Base-by-base conservation (phyloP, 2,888 invertebrate species). In the Hyposoter didymator region DNA sequence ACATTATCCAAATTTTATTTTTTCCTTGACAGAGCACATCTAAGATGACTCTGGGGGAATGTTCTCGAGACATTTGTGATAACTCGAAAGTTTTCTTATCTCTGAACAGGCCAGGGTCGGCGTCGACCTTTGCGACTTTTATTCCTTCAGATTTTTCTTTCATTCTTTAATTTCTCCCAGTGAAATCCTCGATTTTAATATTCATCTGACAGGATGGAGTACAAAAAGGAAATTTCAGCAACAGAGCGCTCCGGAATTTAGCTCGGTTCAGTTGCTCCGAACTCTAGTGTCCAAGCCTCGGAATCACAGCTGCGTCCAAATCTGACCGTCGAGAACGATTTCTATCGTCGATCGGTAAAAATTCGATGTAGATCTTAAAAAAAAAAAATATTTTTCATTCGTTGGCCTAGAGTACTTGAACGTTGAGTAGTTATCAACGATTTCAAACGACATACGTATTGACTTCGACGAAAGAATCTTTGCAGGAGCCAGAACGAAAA, bases 81-180 rank as follows among this genome's bases (percentile, higher is more conserved):
- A 52, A 73, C 73, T 70, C 45, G 35, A 39, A 78, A 84, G 49
- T 84, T 84, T 78, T 59, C 76, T 59, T 49, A 69, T 69, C 45
- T 69, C 8, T 4, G 49, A 19, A 59, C 59, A n/a, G 39, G 2
- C 32, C 35, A 17, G 35, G n/a, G 19, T 55, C 35, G 17, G 7
- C 69, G 8, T 14, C 49, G 49, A 49, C 17, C 35, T 8, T 19
- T 7, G 12, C 39, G 14, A 55, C 10, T 5, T 72, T 55, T 39
- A 39, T 52, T 55, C 55, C 7, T 39, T 19, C 12, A 12, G 19
- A 52, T 55, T 55, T 22, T 55, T 55, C 12, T 19, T 72, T 28
- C 19, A n/a, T n/a, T n/a, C n/a, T n/a, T n/a, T 22, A 45, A 45
- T 45, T 7, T 28, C 17, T 4, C 22, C 45, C 22, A 19, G 22